Evolutionary conservation across 2,113 vertebrate genomes (phyloP).

Genomic region (Corvus moneduloides): DNA sequence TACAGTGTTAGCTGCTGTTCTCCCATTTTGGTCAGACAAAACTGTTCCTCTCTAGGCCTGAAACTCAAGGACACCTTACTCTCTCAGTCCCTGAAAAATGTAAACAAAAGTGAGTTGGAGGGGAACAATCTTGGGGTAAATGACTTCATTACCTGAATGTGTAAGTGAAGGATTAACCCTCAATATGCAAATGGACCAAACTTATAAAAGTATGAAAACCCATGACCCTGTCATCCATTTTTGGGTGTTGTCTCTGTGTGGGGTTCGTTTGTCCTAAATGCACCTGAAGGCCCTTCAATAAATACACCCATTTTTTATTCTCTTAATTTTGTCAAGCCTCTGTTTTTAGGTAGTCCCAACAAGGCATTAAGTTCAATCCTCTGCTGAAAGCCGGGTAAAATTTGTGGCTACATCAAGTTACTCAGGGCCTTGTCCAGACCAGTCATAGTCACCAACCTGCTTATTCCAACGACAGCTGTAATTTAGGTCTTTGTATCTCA

Average conservation of each 20-base stretch:
- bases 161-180: not conserved
- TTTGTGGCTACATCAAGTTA: not conserved
- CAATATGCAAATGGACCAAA: not conserved
- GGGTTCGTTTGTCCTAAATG: not conserved
- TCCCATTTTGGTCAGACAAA: not conserved
- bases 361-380: not conserved
- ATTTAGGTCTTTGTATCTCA: not conserved
- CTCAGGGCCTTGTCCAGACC: not conserved
- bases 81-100: not conserved
- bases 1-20: not conserved
- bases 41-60: not conserved
- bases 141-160: not conserved
- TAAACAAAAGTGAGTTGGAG: not conserved
- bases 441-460: not conserved
- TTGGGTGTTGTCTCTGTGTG: not conserved
- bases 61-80: not conserved
- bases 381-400: not conserved
- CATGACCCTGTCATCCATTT: fast-evolving
- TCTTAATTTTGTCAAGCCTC: not conserved
- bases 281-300: not conserved
- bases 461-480: fast-evolving
- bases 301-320: not conserved
- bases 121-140: not conserved
- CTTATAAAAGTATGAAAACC: not conserved
- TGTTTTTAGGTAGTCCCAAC: not conserved